These are phyloP conservation scores for Dendroctonus ponderosae DNA, from an alignment of 1,140 invertebrate species.

Conservation along the genomic window DNA sequence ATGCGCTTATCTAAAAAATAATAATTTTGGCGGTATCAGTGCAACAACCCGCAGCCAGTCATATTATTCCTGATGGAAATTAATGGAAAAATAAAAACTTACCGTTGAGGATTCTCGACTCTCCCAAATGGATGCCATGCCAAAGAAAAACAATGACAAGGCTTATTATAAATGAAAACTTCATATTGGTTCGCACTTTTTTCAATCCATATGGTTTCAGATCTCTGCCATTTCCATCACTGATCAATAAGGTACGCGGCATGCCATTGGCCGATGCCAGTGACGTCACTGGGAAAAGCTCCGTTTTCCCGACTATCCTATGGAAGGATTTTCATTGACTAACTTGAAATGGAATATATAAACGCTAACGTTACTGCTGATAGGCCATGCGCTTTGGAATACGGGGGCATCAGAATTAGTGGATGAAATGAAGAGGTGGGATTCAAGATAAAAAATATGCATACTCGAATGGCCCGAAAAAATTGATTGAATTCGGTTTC, in stretches of 20 bases:
- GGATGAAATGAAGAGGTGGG: neutral
- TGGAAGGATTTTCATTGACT: slow-evolving; percentile 30
- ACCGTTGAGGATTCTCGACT: slow-evolving; percentile 41
- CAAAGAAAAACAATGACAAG: slow-evolving; percentile 41
- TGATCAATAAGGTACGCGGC: slow-evolving; percentile 41
- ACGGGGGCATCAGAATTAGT: slow-evolving; percentile 8
- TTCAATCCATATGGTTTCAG: slow-evolving; percentile 45
- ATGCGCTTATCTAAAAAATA: no score
- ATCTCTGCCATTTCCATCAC: slow-evolving; percentile 38
- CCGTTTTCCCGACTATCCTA: slow-evolving; percentile 18
- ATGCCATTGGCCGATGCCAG: slow-evolving; percentile 39
- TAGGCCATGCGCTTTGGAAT: slow-evolving; percentile 16
- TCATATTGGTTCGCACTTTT: slow-evolving; percentile 37
- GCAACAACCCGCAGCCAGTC: no score
- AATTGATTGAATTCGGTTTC: no score
- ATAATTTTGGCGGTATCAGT: no score
- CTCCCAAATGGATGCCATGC: slow-evolving; percentile 37
- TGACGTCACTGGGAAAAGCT: slow-evolving; percentile 35
- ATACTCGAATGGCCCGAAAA: no score
- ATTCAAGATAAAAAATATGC: no score
- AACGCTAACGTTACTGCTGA: neutral
- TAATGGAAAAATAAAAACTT: slow-evolving; percentile 23
- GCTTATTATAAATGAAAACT: slow-evolving; percentile 40
- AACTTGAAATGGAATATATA: slow-evolving; percentile 3
- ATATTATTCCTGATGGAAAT: no score